Conservation (phyloP, 2,113 vertebrate species). For the Perognathus longimembris region DNA sequence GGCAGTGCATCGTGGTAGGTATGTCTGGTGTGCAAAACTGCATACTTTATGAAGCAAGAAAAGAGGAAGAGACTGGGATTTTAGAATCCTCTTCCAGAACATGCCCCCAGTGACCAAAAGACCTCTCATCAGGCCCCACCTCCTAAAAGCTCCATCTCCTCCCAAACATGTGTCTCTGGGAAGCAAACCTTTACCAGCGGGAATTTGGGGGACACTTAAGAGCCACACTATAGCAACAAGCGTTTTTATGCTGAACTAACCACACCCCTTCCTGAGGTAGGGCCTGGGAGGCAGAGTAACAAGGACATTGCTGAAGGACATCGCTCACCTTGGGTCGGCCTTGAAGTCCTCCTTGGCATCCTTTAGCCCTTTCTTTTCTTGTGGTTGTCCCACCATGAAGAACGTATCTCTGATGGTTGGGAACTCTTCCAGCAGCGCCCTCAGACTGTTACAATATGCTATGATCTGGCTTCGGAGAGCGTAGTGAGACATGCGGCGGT, state of each 20-base stretch:
- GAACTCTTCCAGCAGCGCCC: slow-evolving; percentile 81
- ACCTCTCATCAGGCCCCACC: neutral
- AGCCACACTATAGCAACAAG: neutral
- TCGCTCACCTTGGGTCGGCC: slow-evolving; percentile 82
- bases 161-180: neutral
- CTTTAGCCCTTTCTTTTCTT: slow-evolving; percentile 71
- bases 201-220: neutral
- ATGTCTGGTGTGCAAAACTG: neutral
- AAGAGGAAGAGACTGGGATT: neutral
- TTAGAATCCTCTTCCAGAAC: neutral
- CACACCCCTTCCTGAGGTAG: neutral
- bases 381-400: slow-evolving; percentile 81
- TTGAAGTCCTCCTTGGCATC: slow-evolving; percentile 73
- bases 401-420: slow-evolving; percentile 84
- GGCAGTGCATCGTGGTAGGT: neutral
- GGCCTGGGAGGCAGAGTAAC: neutral
- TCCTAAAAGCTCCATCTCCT: neutral
- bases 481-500: slow-evolving; percentile 73
- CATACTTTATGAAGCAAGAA: neutral
- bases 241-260: neutral
- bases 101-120: neutral
- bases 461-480: slow-evolving; percentile 85
- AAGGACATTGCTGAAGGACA: neutral
- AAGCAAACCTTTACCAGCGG: neutral
- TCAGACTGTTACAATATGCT: slow-evolving; percentile 83